Base-by-base conservation (phyloP, 23 tunicate species). In the Trididemnum nubilum region DNA sequence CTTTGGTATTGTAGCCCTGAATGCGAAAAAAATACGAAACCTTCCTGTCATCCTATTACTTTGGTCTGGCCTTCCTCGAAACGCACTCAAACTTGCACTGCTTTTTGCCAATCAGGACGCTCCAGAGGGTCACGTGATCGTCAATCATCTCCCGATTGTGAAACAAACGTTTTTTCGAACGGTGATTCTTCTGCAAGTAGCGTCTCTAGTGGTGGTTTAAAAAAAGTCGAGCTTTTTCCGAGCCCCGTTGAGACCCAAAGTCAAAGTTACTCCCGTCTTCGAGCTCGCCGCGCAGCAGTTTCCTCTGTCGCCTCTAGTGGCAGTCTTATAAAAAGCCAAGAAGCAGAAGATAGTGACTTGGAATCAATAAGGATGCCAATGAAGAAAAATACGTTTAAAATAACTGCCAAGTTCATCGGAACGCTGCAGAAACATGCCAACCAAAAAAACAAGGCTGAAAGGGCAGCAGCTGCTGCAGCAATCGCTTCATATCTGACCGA, bases 391-490 rank as follows among this genome's bases (percentile, higher is more conserved):
- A 77, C 92, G 34, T 60, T 92, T 36, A 75, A 76, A 50, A 87
- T 87, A 9, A 83, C 92, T 1, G 85, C 96, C 28, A 87, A 89
- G 30, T 91, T 92, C 60, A 92, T 92, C 27, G 92, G 97, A 2
- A 51, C 89, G 2, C 76, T 92, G 72, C 97, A 92, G 79, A 92
- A 83, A 49, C 88, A 83, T 40, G 58, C 97, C 24, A 35, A 49
- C 4, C 81, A 81, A 27, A 87, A 92, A 79, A 57, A 77, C 22
- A 83, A 87, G 44, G 88, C 85, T 51, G 97, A 83, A 33, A 78
- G 78, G 66, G 81, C 75, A 23, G 97, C 97, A 3, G 91, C 87
- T 1, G 97, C 97, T 19, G 97, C 92, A 28, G 97, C 75, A 1
- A 35, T 92, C n/a, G 92, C 92, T 9, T 77, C 92, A 18, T 71